Conservation (phyloP, 2,797 vertebrate species). For the Manis crassicaudata region DNA sequence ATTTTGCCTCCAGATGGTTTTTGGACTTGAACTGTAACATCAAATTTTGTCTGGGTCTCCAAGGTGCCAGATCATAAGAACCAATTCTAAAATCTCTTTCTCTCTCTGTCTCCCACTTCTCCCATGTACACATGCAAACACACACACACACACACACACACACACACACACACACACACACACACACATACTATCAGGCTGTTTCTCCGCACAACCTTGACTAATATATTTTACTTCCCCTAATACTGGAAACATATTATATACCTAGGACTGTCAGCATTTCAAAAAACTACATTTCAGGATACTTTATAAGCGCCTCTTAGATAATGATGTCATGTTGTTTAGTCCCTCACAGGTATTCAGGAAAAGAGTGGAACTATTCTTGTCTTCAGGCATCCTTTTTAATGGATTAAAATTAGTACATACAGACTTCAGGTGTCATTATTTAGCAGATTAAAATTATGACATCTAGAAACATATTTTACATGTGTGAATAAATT, state of each 20-base stretch:
- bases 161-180: background rate
- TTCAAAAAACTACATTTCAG: background rate
- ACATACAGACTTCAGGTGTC: too few relatives aligned
- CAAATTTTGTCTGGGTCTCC: background rate
- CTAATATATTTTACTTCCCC: background rate
- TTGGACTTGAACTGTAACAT: background rate
- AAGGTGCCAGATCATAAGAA: background rate
- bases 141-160: background rate
- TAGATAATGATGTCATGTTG: background rate
- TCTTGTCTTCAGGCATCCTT: background rate
- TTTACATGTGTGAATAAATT: background rate
- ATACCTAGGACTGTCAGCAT: background rate
- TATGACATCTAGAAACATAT: background rate
- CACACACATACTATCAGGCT: background rate
- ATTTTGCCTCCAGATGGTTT: background rate
- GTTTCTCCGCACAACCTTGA: background rate
- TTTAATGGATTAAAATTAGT: background rate
- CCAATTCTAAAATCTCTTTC: background rate
- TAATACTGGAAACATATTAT: background rate
- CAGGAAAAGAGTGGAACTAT: background rate
- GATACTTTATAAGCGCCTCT: background rate
- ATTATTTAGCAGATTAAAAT: background rate
- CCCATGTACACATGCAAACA: background rate
- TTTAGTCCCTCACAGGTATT: background rate
- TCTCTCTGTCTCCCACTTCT: too few relatives aligned